phyloP scores from a whole-genome alignment of 2,888 invertebrate species.

The Choristoneura rosaceana region DNA sequence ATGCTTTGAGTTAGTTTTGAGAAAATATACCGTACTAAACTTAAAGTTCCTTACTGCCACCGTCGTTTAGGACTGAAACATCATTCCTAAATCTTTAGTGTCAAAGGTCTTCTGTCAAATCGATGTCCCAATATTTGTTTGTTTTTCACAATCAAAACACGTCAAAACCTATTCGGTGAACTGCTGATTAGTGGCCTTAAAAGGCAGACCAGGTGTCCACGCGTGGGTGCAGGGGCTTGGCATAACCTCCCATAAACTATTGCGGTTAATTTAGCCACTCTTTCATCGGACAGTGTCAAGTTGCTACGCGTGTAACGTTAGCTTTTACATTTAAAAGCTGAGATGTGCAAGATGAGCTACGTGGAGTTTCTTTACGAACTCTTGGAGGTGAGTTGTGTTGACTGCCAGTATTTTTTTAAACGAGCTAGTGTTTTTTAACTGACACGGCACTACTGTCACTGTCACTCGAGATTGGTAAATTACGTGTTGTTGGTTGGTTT shows the following conservation, averaged over 20 bases:
- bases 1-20: too few relatives aligned
- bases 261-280: conserved; percentile 67
- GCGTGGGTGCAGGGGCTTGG: conserved; percentile 77
- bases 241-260: conserved; percentile 62
- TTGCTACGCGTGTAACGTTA: conserved; percentile 51
- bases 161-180: conserved; percentile 41
- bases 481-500: not conserved
- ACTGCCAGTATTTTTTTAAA: not conserved
- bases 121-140: not conserved
- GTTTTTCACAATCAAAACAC: not conserved
- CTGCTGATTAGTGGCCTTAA: conserved; percentile 72
- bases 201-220: conserved; percentile 62
- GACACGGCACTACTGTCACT: not conserved
- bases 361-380: conserved; percentile 76
- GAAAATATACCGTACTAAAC: too few relatives aligned
- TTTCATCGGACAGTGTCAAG: conserved; percentile 59
- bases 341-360: conserved; percentile 66
- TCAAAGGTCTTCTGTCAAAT: conserved; percentile 14
- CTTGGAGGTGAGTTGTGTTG: conserved; percentile 64
- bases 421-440: not conserved
- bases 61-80: not conserved
- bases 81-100: not conserved
- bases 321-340: too few relatives aligned
- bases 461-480: not conserved
- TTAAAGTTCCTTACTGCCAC: not conserved